A percentile compares a stretch with the other conserved stretches of the same genome.
Evolutionary conservation across 2,113 vertebrate species (phyloP).

Genomic region (Trinectes maculatus): DNA sequence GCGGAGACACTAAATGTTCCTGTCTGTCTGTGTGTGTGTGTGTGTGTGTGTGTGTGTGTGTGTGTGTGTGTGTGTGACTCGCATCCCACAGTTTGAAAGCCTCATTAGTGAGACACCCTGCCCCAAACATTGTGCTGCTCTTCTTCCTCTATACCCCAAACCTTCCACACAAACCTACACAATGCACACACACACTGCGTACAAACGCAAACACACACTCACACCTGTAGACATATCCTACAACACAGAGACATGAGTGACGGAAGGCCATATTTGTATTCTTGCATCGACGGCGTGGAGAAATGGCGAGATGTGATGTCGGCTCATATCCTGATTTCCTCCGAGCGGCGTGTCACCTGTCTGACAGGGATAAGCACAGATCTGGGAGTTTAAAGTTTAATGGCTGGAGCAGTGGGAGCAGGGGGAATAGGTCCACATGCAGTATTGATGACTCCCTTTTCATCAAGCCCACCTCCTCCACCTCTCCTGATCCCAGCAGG

Average conservation of each 20-base stretch:
- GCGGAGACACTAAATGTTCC: conserved; percentile 73
- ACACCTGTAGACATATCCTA: not conserved
- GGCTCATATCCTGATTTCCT: conserved; percentile 52
- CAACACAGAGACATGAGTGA: too few species aligned
- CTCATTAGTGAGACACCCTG: conserved; percentile 83
- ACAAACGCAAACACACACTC: conserved; percentile 1
- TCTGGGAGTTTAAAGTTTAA: conserved; percentile 81
- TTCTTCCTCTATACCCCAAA: conserved; percentile 46
- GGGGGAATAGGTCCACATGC: conserved; percentile 68
- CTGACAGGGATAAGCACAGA: conserved; percentile 73
- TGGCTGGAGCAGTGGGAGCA: conserved; percentile 57
- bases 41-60: conserved; percentile 55
- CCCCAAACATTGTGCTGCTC: conserved; percentile 72
- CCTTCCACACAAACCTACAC: conserved; percentile 37
- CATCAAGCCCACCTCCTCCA: conserved; percentile 56
- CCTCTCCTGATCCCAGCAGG: conserved; percentile 50
- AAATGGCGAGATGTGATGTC: conserved; percentile 4
- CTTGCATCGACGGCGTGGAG: not conserved
- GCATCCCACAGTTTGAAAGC: conserved; percentile 76
- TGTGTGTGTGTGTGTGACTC: conserved; percentile 73
- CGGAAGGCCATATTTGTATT: conserved; percentile 20
- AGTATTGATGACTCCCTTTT: conserved; percentile 79
- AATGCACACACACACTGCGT: conserved; percentile 9
- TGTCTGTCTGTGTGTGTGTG: conserved; percentile 51
- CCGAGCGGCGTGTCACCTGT: conserved; percentile 64